These are phyloP conservation scores for Rhagonycha fulva DNA, from an alignment of 2,888 invertebrate species.

Conservation along the genomic window DNA sequence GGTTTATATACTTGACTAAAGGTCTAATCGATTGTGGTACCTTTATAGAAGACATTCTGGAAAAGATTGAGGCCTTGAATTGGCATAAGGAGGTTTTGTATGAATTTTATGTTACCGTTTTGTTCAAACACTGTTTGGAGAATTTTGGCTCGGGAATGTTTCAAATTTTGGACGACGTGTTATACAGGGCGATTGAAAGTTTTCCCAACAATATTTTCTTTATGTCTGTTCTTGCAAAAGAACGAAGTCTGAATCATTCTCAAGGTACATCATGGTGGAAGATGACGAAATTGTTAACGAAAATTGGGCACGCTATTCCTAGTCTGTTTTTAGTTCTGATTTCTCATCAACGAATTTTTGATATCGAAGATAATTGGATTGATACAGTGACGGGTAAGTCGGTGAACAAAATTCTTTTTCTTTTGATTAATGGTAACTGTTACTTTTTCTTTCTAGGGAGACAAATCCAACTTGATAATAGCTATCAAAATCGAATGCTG, in stretches of 20 bases:
- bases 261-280: conserved; percentile 60
- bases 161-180: conserved; percentile 52
- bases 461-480: conserved; percentile 39
- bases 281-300: conserved; percentile 54
- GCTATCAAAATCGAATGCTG: conserved; percentile 48
- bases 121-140: conserved; percentile 48
- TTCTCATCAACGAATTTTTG: conserved; percentile 46
- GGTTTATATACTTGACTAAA: conserved; percentile 56
- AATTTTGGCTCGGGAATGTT: conserved; percentile 50
- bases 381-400: conserved; percentile 49
- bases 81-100: conserved; percentile 54
- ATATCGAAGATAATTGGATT: conserved; percentile 43
- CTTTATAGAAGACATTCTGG: conserved; percentile 48
- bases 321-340: conserved; percentile 57
- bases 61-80: conserved; percentile 37
- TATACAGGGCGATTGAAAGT: conserved; percentile 52
- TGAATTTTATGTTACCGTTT: conserved; percentile 53
- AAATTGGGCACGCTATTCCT: conserved; percentile 55
- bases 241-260: conserved; percentile 51
- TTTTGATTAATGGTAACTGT: background rate
- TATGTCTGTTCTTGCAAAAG: conserved; percentile 57
- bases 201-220: conserved; percentile 66
- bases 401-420: background rate
- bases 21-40: conserved; percentile 48
- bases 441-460: conserved; percentile 40